Evolutionary conservation across 1,140 invertebrate species (phyloP).

Genomic region (Physella acuta): DNA sequence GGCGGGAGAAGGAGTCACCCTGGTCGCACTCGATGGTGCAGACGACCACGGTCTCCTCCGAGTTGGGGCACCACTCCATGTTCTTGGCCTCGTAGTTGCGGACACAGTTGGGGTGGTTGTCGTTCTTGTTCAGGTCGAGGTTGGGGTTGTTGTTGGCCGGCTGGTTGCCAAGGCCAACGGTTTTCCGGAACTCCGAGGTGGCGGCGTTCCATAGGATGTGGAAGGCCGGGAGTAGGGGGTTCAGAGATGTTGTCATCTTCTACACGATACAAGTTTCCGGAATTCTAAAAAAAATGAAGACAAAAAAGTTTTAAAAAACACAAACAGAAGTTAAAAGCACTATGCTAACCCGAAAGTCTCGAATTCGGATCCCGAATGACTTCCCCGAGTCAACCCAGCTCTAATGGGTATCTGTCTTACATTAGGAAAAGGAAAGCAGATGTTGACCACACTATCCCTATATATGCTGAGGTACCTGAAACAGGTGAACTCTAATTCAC

Average conservation of each 20-base stretch:
- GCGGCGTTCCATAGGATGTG: slow-evolving; percentile 12
- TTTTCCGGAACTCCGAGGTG: neutral
- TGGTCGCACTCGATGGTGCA: slow-evolving; percentile 13
- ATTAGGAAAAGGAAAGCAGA: no score
- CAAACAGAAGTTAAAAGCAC: no score
- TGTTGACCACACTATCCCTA: no score
- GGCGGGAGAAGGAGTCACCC: neutral
- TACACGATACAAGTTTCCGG: no score
- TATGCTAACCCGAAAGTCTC: no score
- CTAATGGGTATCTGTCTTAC: no score
- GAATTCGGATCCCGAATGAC: no score
- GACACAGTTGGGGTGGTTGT: neutral
- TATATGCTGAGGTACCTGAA: no score
- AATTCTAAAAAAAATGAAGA: no score
- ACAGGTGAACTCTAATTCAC: no score
- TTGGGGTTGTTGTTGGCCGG: neutral
- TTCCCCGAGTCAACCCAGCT: no score
- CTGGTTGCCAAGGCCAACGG: neutral
- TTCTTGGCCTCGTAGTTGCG: neutral
- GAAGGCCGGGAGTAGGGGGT: slow-evolving; percentile 4
- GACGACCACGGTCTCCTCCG: slow-evolving; percentile 5
- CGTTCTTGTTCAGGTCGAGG: neutral
- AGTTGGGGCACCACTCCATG: neutral
- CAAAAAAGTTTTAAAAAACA: no score
- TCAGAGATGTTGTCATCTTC: neutral